Evolutionary conservation across 2,888 invertebrate species (phyloP).

Genomic region (Drosophila stalkeri): DNA sequence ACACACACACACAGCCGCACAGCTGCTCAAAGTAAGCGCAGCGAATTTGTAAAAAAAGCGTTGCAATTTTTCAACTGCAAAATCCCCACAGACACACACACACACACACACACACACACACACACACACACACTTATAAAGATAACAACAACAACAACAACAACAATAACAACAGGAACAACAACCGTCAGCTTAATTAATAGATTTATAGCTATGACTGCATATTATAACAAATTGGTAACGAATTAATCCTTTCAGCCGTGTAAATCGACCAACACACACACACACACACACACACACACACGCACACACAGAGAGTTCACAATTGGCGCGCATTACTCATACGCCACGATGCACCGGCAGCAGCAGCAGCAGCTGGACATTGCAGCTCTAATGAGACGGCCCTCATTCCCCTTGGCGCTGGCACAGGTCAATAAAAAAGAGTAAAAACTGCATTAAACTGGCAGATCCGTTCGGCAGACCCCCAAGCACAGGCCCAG

Average conservation of each 20-base stretch:
- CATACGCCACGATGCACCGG: conserved; percentile 65
- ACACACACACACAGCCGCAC: conserved; percentile 26
- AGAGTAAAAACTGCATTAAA: conserved; percentile 76
- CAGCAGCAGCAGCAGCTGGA: conserved; percentile 37
- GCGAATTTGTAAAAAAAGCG: conserved; percentile 62
- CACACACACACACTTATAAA: conserved; percentile 9
- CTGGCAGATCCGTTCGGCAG: conserved; percentile 15
- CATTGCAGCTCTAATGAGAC: conserved; percentile 35
- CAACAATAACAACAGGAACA: conserved; percentile 38
- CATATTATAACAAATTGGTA: conserved; percentile 83
- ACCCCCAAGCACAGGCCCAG: conserved; percentile 27
- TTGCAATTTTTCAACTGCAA: conserved; percentile 65
- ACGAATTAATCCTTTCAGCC: conserved; percentile 84
- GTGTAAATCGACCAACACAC: conserved; percentile 69
- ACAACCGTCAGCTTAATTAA: conserved; percentile 83
- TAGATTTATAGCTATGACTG: conserved; percentile 83
- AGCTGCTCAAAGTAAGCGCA: conserved; percentile 60
- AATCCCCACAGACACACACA: conserved; percentile 37
- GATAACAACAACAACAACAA: conserved; percentile 6
- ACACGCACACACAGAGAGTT: no score
- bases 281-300: conserved; percentile 1
- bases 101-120: conserved; percentile 10
- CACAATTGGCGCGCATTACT: conserved; percentile 56
- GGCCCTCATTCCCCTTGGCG: conserved; percentile 22
- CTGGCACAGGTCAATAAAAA: conserved; percentile 77